These are phyloP conservation scores for Dermatophagoides farinae DNA, from an alignment of 1,140 invertebrate genomes.

Conservation along the genomic window DNA sequence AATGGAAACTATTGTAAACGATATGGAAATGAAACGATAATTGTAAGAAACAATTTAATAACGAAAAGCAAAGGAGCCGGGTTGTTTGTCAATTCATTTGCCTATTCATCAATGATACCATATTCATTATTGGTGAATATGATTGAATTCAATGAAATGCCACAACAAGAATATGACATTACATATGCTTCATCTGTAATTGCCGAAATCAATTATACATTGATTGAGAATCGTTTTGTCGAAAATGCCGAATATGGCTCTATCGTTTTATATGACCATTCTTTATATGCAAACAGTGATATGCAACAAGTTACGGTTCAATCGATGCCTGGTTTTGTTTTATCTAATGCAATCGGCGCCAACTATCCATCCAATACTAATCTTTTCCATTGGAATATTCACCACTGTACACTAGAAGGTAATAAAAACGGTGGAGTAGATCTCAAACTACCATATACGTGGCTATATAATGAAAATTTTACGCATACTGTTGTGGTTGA, in stretches of 20 bases:
- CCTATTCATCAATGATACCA: background rate
- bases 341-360: conserved; percentile 63
- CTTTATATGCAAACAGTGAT: conserved; percentile 32
- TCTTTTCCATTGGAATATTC: conserved; percentile 75
- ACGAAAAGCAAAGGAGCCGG: conserved; percentile 39
- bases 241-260: conserved; percentile 43
- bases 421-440: conserved; percentile 64
- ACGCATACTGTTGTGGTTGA: conserved; percentile 66
- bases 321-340: conserved; percentile 27
- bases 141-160: background rate
- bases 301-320: conserved; percentile 50
- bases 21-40: conserved; percentile 67
- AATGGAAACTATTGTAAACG: conserved; percentile 53
- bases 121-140: conserved; percentile 1
- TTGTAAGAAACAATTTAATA: conserved; percentile 24
- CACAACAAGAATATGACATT: background rate
- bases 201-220: conserved; percentile 49
- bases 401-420: conserved; percentile 54
- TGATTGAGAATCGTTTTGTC: conserved; percentile 53
- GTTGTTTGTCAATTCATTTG: conserved; percentile 52
- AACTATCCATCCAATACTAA: conserved; percentile 65
- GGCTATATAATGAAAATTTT: conserved; percentile 83
- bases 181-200: background rate
- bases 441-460: conserved; percentile 68
- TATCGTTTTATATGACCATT: conserved; percentile 5